Percentiles rank a stretch among this genome's conserved stretches.
Evolutionary conservation across 1,140 invertebrate species (phyloP).

Genomic region (Papilio dardanus): DNA sequence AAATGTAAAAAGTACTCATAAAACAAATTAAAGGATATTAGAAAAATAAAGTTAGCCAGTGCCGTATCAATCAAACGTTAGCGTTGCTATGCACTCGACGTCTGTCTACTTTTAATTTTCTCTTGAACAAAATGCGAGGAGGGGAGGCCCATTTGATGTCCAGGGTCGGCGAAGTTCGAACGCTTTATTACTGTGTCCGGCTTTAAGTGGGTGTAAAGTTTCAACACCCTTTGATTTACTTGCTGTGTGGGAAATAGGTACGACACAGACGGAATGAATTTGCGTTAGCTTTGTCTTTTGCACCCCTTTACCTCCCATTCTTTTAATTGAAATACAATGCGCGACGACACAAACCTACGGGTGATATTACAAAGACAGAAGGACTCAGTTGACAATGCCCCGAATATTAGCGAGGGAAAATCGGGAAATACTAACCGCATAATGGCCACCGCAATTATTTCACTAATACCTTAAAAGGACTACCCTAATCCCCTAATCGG

Average conservation of each 20-base stretch:
- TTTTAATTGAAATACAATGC: constrained; percentile 44
- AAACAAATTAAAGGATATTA: neutral
- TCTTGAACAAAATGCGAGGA: constrained; percentile 72
- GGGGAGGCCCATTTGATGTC: constrained; percentile 78
- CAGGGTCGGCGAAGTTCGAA: constrained; percentile 78
- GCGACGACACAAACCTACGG: constrained; percentile 4
- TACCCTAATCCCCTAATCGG: constrained; percentile 80
- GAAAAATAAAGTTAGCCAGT: constrained; percentile 14
- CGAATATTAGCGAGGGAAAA: constrained; percentile 58
- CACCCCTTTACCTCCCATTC: constrained; percentile 42
- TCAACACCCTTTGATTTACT: constrained; percentile 82
- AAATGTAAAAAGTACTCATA: neutral
- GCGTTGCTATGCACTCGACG: constrained; percentile 41
- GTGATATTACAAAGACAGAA: constrained; percentile 21
- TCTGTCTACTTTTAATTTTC: constrained; percentile 77
- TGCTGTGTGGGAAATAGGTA: constrained; percentile 68
- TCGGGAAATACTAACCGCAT: constrained; percentile 63
- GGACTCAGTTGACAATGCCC: constrained; percentile 41
- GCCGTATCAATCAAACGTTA: constrained; percentile 36
- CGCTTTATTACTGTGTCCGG: constrained; percentile 82
- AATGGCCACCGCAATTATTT: constrained; percentile 75
- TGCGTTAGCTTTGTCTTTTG: constrained; percentile 64
- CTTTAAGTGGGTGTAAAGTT: constrained; percentile 82
- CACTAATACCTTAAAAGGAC: constrained; percentile 77
- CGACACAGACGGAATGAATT: constrained; percentile 60